Evolutionary conservation across 1,140 invertebrate species (phyloP), one percentile per base, ranked within the genome.

Genomic region (Hylyphantes graminicola): DNA sequence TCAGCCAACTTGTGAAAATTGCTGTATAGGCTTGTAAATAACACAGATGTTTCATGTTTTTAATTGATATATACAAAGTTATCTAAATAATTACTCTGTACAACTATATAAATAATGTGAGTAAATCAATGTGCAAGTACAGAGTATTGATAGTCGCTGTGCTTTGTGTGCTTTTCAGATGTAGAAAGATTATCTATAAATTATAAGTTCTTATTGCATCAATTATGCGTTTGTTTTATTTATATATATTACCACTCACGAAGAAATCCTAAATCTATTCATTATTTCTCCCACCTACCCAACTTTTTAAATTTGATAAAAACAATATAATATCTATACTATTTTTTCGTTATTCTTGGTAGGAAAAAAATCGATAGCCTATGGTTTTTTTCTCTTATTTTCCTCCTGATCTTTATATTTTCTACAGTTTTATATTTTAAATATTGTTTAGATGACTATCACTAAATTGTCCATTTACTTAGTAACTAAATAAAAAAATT

Each of bases 181-280:
- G 78, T 81, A 81, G 78, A 70, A 61, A 81, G 50, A 67, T 81
- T 81, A 81, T 81, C 67, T 81, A 81, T 81, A 81, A 72, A 81
- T 81, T 81, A 81, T 81, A 57, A 81, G 17, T 81, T 72, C 68
- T 51, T 11, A 63, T 35, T 35, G 64, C 59, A 76, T 55, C 11
- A 53, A 76, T 74, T 76, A 21, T 74, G 53, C 51, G 13, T 57
- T 53, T 74, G 54, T 21, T 59, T 55, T 70, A 70, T 70, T 68
- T 68, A 21, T 51, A 12, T 7, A 6, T 35, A 35, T 35, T 35
- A 35, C 35, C 35, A 35, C 35, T 35, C 35, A 2, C 35, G 35
- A 35, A 5, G 2, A 35, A 35, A 35, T 35, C 35, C 35, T 35
- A 35, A 35, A 35, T 1, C 5, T 35, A 35, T 35, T 35, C 1